Conservation (phyloP, 2,888 invertebrate species). For the Crepidodera aurea region DNA sequence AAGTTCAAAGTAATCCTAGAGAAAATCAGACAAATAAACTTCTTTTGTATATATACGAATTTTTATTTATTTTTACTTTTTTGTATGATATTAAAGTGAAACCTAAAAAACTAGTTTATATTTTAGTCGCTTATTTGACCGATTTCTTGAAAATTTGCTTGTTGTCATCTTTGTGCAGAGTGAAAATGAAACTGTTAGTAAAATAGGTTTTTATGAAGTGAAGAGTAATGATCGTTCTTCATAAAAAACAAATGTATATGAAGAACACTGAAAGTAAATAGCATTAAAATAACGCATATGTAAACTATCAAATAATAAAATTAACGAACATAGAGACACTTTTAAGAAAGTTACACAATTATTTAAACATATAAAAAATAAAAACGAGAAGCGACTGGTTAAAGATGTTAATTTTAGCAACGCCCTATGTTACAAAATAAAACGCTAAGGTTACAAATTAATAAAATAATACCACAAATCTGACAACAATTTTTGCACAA, state of each 20-base stretch:
- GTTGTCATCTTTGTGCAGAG: constrained; percentile 26
- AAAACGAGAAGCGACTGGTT: background rate
- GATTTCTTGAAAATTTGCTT: background rate
- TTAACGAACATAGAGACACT: too few relatives aligned
- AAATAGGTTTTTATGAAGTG: background rate
- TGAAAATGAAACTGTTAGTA: constrained; percentile 10
- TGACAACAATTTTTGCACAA: constrained; percentile 58
- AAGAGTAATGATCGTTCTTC: background rate
- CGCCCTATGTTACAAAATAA: too few relatives aligned
- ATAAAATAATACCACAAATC: constrained; percentile 46
- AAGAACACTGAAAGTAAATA: background rate
- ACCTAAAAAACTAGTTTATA: background rate
- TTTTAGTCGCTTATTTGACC: background rate
- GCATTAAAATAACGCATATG: too few relatives aligned
- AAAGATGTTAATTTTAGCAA: too few relatives aligned
- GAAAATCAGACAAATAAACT: background rate
- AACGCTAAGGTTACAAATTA: background rate
- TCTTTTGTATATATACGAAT: background rate
- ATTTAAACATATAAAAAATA: background rate
- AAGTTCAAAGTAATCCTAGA: background rate
- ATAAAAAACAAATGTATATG: background rate
- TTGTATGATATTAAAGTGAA: too few relatives aligned
- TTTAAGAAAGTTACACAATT: too few relatives aligned
- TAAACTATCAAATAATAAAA: too few relatives aligned
- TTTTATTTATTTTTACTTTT: too few relatives aligned